phyloP scores from a whole-genome alignment of 2,113 vertebrate species.

The Scophthalmus maximus region DNA sequence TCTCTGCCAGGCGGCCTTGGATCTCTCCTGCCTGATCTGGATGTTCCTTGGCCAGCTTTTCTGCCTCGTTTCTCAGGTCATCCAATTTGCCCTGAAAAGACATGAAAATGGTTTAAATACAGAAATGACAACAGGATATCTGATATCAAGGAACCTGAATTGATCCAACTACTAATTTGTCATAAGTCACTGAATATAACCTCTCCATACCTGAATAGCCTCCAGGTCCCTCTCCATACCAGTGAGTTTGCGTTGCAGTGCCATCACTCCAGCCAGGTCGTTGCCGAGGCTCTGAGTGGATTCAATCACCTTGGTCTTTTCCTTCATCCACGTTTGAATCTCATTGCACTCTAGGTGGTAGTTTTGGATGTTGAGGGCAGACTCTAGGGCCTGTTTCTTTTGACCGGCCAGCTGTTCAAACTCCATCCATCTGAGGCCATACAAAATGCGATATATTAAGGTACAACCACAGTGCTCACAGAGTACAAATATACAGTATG shows the following conservation, averaged over 20 bases:
- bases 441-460: constrained; percentile 3
- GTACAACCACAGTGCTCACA: neutral
- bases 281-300: constrained; percentile 93
- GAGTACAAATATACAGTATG: constrained; percentile 1
- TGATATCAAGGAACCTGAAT: neutral
- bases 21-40: constrained; percentile 86
- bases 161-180: neutral
- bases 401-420: constrained; percentile 87
- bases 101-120: neutral
- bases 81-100: constrained; percentile 85
- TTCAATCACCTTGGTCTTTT: constrained; percentile 96
- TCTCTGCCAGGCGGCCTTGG: constrained; percentile 78
- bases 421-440: constrained; percentile 87
- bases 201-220: constrained; percentile 86
- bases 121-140: neutral
- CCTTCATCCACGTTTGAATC: constrained; percentile 94
- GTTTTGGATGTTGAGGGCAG: constrained; percentile 94
- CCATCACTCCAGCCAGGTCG: constrained; percentile 92
- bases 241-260: constrained; percentile 92
- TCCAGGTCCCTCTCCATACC: constrained; percentile 94
- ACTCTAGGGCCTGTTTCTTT: constrained; percentile 89
- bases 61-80: constrained; percentile 86
- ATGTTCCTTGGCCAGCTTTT: constrained; percentile 85
- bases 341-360: constrained; percentile 96
- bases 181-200: neutral